A percentile compares a stretch with the other conserved stretches of the same genome.
Evolutionary conservation across 2,797 vertebrate genomes (phyloP).

Genomic region (Arnoldichthys spilopterus): DNA sequence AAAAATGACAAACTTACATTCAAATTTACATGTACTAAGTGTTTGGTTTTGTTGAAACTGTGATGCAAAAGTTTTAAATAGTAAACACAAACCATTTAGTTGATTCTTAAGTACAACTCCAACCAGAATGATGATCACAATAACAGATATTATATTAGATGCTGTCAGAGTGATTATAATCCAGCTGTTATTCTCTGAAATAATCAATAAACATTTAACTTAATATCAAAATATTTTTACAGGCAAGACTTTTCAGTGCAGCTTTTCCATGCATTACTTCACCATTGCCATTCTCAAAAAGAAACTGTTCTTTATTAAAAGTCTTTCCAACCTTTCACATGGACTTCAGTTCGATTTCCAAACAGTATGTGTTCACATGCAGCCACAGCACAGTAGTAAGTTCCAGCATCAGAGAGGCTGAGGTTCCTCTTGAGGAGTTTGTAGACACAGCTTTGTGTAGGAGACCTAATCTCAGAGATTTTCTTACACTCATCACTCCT

Average conservation of each 20-base stretch:
- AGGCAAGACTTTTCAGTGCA: neutral
- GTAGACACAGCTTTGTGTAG: neutral
- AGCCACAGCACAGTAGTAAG: slow-evolving; percentile 16
- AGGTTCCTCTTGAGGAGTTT: neutral
- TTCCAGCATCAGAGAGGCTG: neutral
- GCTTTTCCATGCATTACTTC: no score
- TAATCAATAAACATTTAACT: neutral
- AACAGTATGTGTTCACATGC: neutral
- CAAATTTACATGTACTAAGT: no score
- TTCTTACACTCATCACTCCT: neutral
- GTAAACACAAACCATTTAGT: neutral
- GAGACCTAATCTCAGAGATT: neutral
- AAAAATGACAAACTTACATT: no score
- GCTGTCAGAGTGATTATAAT: neutral
- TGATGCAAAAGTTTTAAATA: neutral
- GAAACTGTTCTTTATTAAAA: neutral
- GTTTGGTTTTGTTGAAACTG: no score
- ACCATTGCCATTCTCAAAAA: neutral
- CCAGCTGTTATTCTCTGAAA: slow-evolving; percentile 13
- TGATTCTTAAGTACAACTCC: neutral
- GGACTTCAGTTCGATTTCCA: neutral
- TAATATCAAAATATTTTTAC: neutral
- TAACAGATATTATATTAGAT: neutral
- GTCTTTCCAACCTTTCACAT: neutral
- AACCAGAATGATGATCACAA: neutral